A percentile compares a stretch with the other conserved stretches of the same genome.
Evolutionary conservation across 92 coral and sea anemone genomes (phyloP).

Genomic region (Paragorgia papillata): DNA sequence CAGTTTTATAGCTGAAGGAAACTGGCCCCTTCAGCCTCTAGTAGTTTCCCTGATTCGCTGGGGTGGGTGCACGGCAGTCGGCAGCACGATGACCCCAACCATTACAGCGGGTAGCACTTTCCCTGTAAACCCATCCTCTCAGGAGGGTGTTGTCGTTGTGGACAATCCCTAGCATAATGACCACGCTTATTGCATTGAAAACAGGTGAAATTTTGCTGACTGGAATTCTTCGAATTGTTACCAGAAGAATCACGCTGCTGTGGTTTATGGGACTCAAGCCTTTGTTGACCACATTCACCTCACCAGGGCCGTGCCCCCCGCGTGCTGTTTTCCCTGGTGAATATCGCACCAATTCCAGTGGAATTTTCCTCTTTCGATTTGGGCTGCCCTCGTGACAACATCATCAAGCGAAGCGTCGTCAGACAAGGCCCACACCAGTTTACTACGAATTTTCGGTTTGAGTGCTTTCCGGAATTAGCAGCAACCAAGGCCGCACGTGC

Average conservation of each 20-base stretch:
- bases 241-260: not conserved
- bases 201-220: not conserved
- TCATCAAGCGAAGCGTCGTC: constrained; percentile 16
- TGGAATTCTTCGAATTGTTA: not conserved
- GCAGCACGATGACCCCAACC: constrained; percentile 1
- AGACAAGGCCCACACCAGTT: not conserved
- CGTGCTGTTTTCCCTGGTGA: not conserved
- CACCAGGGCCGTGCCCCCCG: not conserved
- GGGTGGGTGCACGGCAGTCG: too few relatives aligned
- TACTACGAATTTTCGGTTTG: constrained; percentile 8
- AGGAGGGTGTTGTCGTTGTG: not conserved
- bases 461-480: constrained; percentile 11
- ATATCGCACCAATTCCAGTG: not conserved
- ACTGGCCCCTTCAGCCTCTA: constrained; percentile 15
- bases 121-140: not conserved
- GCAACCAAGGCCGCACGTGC: constrained; percentile 15
- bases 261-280: not conserved
- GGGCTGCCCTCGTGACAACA: constrained; percentile 6
- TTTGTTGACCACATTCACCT: constrained; percentile 2
- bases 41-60: constrained; percentile 2
- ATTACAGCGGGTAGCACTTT: constrained; percentile 1
- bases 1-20: constrained; percentile 8
- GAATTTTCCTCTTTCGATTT: not conserved
- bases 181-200: constrained; percentile 3
- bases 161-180: constrained; percentile 5